Evolutionary conservation across 1,140 invertebrate genomes (phyloP).

Genomic region (Popillia japonica): DNA sequence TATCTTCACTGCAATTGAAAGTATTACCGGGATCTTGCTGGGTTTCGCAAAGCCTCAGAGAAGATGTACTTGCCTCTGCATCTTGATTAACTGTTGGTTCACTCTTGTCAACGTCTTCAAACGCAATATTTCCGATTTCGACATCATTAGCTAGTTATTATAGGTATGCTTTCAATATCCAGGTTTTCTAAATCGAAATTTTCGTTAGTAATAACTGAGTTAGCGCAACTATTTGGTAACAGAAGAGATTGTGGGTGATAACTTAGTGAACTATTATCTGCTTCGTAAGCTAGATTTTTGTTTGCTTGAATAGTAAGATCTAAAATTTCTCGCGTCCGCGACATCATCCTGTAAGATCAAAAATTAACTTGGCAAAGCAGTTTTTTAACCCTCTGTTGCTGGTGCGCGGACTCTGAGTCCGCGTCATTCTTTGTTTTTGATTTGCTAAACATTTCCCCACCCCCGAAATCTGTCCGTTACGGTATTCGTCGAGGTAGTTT

Average conservation of each 20-base stretch:
- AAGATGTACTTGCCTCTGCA: background rate
- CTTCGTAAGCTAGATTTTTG: background rate
- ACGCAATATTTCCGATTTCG: too few relatives aligned
- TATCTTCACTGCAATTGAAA: background rate
- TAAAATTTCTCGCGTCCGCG: background rate
- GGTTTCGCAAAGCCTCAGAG: background rate
- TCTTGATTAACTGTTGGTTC: conserved; percentile 5
- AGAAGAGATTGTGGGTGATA: background rate
- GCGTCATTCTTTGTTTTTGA: too few relatives aligned
- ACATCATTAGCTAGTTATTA: too few relatives aligned
- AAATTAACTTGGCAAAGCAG: background rate
- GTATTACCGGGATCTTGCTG: conserved; percentile 6
- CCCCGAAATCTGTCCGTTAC: too few relatives aligned
- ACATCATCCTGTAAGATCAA: background rate
- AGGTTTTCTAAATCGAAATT: background rate
- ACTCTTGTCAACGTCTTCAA: too few relatives aligned
- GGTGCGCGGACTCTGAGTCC: too few relatives aligned
- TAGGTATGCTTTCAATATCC: background rate
- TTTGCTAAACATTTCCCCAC: too few relatives aligned
- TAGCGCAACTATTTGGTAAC: background rate
- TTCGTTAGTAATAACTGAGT: background rate
- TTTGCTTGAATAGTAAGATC: background rate
- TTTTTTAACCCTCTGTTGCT: too few relatives aligned
- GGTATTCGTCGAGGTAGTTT: too few relatives aligned
- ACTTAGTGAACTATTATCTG: background rate